Base-by-base conservation (phyloP, 2,797 vertebrate species). In the Lerista edwardsae region DNA sequence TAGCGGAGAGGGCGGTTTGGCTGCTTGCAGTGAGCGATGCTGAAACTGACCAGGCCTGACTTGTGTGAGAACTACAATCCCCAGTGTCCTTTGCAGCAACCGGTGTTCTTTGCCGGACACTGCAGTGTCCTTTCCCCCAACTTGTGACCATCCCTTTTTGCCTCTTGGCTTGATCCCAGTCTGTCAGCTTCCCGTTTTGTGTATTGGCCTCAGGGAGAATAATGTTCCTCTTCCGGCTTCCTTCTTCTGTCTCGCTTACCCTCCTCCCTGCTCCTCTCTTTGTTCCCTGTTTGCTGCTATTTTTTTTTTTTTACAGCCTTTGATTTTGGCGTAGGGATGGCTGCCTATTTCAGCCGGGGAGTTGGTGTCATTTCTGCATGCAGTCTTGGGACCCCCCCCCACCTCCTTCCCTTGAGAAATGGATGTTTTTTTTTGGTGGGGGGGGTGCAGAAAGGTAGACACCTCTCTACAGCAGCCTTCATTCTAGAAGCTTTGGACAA, bases 151-250 rank as follows among this genome's bases (percentile, higher is more conserved):
- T 15, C 25, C 19, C 25, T 8, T 1, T 34, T 19, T 21, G 14
- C 39, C 23, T 1, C 5, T 23, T 39, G 27, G 12, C 6, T 29
- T 7, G 6, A 9, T 7, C 9, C 4, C 9, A 8, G 10, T 67
- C 23, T 67, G 23, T 64, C 44, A n/a, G 29, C 19, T 84, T 27
- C 17, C 34, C 3, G 27, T 68, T 11, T 27, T 5, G 34, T 65
- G 36, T 68, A 31, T 74, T 23, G 29, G 72, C 55, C 79, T 81
- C 79, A 69, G 84, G 84, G 78, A 79, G 61, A n/a, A n/a, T 1
- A 10, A 51, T 1, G 47, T 44, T 44, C 41, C 41, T 44, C 4
- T 64, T 74, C 57, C 19, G 14, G 25, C 5, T 59, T 34, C 57
- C 34, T 5, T 1, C 39, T 55, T 1, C 55, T 27, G 14, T 36